A percentile compares a stretch with the other conserved stretches of the same genome.
Conservation (phyloP, 2,797 vertebrate genomes). For the Falco columbarius region DNA sequence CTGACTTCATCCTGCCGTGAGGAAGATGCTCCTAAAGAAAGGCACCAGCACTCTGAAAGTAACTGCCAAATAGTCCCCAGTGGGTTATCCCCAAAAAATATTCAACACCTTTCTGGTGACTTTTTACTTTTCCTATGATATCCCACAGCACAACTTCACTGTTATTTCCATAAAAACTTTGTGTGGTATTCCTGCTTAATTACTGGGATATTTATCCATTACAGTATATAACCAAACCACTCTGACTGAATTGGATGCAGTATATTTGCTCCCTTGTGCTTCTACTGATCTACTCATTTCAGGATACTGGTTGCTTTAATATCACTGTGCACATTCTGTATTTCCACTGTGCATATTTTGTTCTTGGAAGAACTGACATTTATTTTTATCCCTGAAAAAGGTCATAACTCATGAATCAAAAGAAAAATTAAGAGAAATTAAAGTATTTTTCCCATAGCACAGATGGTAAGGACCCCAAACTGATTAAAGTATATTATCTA, state of each 20-base stretch:
- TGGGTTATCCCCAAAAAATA: accelerated
- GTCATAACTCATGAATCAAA: not conserved
- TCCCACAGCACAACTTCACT: not conserved
- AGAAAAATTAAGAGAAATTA: constrained; percentile 32
- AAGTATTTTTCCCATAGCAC: not conserved
- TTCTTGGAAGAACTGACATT: not conserved
- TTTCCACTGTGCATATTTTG: not conserved
- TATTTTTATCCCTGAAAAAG: constrained; percentile 7
- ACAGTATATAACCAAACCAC: not conserved
- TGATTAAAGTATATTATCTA: not conserved
- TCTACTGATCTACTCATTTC: not conserved
- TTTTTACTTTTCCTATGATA: not conserved
- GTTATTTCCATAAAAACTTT: not conserved
- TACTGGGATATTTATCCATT: not conserved
- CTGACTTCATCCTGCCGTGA: not conserved
- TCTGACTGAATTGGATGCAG: not conserved
- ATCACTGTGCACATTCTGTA: not conserved
- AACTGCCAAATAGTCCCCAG: not conserved
- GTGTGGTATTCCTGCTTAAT: not conserved
- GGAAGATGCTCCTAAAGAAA: not conserved
- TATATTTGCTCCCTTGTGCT: not conserved
- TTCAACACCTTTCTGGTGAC: not conserved
- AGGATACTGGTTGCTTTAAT: not conserved
- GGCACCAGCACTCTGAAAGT: not conserved
- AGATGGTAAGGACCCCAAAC: not conserved